phyloP scores from a whole-genome alignment of 2,797 vertebrate species.

The Pempheris klunzingeri region DNA sequence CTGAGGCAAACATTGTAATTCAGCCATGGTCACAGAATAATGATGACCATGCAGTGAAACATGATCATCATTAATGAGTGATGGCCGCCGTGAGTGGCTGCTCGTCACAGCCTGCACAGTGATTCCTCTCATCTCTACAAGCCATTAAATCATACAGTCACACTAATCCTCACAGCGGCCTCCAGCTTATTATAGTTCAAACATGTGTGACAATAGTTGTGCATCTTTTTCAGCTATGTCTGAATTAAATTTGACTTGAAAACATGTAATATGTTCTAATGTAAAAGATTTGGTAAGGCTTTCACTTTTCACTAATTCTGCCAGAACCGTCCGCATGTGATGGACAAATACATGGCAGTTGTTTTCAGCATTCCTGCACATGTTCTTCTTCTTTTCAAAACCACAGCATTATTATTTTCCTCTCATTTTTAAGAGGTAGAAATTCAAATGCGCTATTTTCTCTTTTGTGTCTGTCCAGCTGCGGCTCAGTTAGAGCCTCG shows the following conservation, averaged over 20 bases:
- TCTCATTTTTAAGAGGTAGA: not conserved
- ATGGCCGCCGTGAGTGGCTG: not conserved
- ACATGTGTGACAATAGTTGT: not conserved
- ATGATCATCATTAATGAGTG: not conserved
- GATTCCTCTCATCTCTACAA: not conserved
- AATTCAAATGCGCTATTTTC: not conserved
- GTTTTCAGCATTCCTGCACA: not conserved
- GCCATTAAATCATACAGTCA: not conserved
- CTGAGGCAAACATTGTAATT: not conserved
- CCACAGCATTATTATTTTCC: not conserved
- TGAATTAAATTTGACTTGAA: not conserved
- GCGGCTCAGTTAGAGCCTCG: slow-evolving; percentile 13
- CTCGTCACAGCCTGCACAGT: not conserved
- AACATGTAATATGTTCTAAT: not conserved
- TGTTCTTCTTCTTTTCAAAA: too few species aligned
- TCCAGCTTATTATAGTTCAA: not conserved
- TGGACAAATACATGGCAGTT: not conserved
- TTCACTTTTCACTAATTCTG: not conserved
- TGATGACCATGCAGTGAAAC: too few species aligned
- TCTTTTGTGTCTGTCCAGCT: slow-evolving; percentile 21
- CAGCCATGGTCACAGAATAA: not conserved
- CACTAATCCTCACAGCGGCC: not conserved
- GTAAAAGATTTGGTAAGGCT: not conserved
- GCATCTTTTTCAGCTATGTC: not conserved
- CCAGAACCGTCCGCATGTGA: not conserved